Evolutionary conservation across 2,888 invertebrate genomes (phyloP).

Genomic region (Eurytoma adleriae): DNA sequence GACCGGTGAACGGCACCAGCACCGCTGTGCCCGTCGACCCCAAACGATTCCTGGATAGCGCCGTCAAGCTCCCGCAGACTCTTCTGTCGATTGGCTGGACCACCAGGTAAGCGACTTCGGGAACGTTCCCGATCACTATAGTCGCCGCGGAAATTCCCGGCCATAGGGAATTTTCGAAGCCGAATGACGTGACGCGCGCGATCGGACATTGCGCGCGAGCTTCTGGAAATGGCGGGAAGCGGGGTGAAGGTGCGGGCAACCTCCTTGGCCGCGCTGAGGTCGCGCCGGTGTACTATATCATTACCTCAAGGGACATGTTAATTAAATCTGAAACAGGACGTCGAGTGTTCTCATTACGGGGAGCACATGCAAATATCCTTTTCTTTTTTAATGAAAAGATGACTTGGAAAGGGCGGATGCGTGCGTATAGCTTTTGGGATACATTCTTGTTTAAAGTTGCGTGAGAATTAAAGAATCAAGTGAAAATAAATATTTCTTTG

Average conservation of each 20-base stretch:
- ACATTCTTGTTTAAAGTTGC: too few species aligned
- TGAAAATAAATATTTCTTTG: too few species aligned
- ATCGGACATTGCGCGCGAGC: background rate
- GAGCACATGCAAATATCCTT: background rate
- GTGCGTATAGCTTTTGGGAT: too few species aligned
- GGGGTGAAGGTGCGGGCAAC: background rate
- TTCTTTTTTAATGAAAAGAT: background rate
- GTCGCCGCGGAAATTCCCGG: background rate
- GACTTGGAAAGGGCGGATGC: too few species aligned
- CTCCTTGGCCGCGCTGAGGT: slow-evolving; percentile 18
- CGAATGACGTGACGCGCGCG: slow-evolving; percentile 2
- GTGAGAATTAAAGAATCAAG: too few species aligned
- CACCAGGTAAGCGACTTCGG: slow-evolving; percentile 78
- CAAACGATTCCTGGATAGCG: slow-evolving; percentile 80
- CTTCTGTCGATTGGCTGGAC: slow-evolving; percentile 92
- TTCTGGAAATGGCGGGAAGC: background rate
- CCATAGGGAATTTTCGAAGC: background rate
- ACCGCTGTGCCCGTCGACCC: slow-evolving; percentile 81
- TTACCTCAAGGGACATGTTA: slow-evolving; percentile 32
- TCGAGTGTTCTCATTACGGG: slow-evolving; percentile 15
- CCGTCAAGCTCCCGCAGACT: slow-evolving; percentile 79
- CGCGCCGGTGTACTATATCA: slow-evolving; percentile 20
- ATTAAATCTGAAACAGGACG: slow-evolving; percentile 33
- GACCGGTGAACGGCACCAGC: slow-evolving; percentile 81
- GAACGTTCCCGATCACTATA: background rate